phyloP scores from a whole-genome alignment of 2,797 vertebrate genomes.

The Sebastes hubbsi region DNA sequence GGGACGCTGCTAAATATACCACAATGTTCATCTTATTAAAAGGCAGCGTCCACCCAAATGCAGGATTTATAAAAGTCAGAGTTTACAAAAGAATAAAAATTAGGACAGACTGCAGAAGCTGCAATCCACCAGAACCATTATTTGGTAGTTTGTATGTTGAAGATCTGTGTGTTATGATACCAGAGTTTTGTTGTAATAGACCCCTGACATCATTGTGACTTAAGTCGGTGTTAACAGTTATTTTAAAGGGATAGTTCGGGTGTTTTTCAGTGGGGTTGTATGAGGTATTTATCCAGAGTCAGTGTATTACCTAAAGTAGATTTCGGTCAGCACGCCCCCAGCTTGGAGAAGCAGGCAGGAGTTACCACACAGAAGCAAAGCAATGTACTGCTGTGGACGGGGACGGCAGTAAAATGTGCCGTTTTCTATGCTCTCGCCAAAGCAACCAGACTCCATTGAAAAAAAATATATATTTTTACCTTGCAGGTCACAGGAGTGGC shows the following conservation, averaged over 20 bases:
- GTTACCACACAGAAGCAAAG: neutral
- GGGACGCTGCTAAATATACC: constrained; percentile 4
- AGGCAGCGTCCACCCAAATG: neutral
- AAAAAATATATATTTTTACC: no score
- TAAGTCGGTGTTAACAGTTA: neutral
- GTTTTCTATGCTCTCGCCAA: no score
- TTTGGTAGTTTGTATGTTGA: no score
- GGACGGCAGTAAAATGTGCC: neutral
- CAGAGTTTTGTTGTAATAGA: neutral
- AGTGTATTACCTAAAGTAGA: neutral
- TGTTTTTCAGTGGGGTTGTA: no score
- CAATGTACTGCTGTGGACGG: no score
- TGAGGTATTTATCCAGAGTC: no score
- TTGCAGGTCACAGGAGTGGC: no score
- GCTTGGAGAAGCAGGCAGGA: neutral
- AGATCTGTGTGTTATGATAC: neutral
- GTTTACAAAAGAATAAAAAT: no score
- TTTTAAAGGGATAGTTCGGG: neutral
- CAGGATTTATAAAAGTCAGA: neutral
- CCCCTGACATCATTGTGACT: neutral
- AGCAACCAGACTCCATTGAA: no score
- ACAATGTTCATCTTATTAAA: neutral
- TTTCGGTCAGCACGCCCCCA: neutral
- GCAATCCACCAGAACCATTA: no score
- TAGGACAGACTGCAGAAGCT: no score